Evolutionary conservation across 2,888 invertebrate species (phyloP).

Genomic region (Heliconius erato): DNA sequence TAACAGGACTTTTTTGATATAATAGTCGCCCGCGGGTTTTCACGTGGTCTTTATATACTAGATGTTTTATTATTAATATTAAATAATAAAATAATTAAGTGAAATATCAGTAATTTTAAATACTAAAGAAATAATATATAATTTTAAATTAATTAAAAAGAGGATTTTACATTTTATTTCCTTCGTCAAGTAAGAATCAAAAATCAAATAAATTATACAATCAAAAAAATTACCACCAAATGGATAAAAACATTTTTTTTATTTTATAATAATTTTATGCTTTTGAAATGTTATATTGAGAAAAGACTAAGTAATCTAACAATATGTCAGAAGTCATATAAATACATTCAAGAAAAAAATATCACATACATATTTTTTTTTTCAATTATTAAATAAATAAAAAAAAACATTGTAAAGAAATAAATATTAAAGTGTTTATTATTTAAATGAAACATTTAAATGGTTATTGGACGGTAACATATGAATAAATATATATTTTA

Average conservation of each 20-base stretch:
- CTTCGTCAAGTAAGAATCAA: background rate
- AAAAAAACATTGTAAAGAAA: background rate
- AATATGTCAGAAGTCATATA: background rate
- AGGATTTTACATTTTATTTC: background rate
- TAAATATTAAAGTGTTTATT: background rate
- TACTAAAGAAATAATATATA: background rate
- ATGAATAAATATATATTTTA: conserved; percentile 4
- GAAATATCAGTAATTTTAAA: background rate
- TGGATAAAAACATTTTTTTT: background rate
- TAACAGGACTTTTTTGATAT: conserved; percentile 22
- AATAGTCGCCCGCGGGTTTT: background rate
- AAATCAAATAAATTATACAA: background rate
- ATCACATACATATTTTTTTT: background rate
- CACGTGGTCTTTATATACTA: background rate
- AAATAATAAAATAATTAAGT: background rate
- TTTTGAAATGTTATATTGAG: background rate
- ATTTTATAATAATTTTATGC: background rate
- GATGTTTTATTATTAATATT: background rate
- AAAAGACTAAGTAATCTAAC: background rate
- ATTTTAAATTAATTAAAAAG: background rate
- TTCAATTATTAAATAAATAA: background rate
- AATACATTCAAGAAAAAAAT: background rate
- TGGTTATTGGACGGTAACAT: conserved; percentile 24
- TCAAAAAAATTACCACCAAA: background rate
- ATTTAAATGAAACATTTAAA: conserved; percentile 8